A percentile compares a stretch with the other conserved stretches of the same genome.
Evolutionary conservation across 2,888 invertebrate genomes (phyloP).

Genomic region (Cantharis lateralis): DNA sequence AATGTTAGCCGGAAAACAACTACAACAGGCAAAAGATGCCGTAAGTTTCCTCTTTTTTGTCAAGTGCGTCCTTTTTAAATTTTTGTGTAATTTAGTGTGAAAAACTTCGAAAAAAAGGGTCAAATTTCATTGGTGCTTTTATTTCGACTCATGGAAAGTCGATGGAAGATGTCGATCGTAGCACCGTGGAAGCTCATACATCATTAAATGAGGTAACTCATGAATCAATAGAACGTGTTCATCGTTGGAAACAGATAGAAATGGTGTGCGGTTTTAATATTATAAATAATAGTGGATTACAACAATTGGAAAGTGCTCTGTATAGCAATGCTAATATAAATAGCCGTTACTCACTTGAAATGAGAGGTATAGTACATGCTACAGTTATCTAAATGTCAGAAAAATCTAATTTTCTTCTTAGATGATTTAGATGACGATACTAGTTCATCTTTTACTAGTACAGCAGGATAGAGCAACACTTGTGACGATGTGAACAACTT

Average conservation of each 20-base stretch:
- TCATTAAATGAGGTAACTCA: conserved; percentile 92
- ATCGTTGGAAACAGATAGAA: conserved; percentile 94
- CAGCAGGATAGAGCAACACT: conserved; percentile 66
- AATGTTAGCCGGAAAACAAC: conserved; percentile 78
- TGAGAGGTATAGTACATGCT: conserved; percentile 61
- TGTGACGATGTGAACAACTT: conserved; percentile 56
- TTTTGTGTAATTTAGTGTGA: conserved; percentile 71
- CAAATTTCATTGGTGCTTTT: conserved; percentile 92
- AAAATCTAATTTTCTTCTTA: conserved; percentile 20
- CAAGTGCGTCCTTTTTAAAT: not conserved
- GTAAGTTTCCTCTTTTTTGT: conserved; percentile 59
- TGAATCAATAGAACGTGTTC: conserved; percentile 89
- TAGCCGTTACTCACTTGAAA: conserved; percentile 62
- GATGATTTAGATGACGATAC: conserved; percentile 84
- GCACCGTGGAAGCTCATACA: conserved; percentile 91
- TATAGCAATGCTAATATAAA: conserved; percentile 70
- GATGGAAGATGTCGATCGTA: conserved; percentile 95
- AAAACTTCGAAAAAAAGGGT: conserved; percentile 90
- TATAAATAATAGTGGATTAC: conserved; percentile 84
- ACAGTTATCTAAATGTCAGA: not conserved
- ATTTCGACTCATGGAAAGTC: conserved; percentile 96
- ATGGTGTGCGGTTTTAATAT: conserved; percentile 88
- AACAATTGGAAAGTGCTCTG: conserved; percentile 77
- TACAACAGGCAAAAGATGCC: conserved; percentile 86
- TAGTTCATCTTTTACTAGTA: conserved; percentile 70